Evolutionary conservation across 1,140 invertebrate species (phyloP).

Genomic region (Atta colombica): DNA sequence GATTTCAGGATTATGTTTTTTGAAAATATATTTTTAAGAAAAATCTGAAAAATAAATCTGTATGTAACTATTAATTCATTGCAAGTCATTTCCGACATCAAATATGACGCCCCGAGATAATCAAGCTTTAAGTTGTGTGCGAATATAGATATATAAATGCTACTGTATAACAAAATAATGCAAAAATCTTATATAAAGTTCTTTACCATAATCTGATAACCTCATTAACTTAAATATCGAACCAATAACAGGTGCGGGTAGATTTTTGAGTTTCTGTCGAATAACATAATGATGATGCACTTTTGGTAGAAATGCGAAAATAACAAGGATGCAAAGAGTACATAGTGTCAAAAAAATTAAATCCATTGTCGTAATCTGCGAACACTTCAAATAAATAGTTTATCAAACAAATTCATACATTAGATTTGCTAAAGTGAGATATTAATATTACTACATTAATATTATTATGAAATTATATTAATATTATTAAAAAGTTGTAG

Average conservation of each 20-base stretch:
- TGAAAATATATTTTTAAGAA: too few species aligned
- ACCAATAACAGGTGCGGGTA: slow-evolving; percentile 72
- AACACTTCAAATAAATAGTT: background rate
- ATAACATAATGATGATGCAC: slow-evolving; percentile 48
- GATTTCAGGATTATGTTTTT: too few species aligned
- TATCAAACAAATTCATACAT: background rate
- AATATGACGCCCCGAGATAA: too few species aligned
- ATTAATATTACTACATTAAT: too few species aligned
- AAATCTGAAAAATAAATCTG: too few species aligned
- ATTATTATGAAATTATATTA: too few species aligned
- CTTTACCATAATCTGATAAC: slow-evolving; percentile 66
- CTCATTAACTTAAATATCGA: slow-evolving; percentile 39
- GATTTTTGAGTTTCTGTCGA: slow-evolving; percentile 60
- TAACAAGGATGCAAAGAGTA: slow-evolving; percentile 11
- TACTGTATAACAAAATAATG: background rate
- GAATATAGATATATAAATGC: background rate
- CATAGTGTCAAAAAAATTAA: slow-evolving; percentile 18
- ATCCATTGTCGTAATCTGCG: slow-evolving; percentile 35
- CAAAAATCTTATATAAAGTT: slow-evolving; percentile 74
- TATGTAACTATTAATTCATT: too few species aligned
- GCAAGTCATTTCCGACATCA: too few species aligned
- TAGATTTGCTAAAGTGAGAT: background rate
- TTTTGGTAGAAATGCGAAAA: slow-evolving; percentile 2
- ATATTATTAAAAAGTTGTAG: too few species aligned
- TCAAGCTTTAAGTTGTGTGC: background rate